Conservation (phyloP, 2,113 vertebrate genomes). For the Poeciliopsis prolifica region DNA sequence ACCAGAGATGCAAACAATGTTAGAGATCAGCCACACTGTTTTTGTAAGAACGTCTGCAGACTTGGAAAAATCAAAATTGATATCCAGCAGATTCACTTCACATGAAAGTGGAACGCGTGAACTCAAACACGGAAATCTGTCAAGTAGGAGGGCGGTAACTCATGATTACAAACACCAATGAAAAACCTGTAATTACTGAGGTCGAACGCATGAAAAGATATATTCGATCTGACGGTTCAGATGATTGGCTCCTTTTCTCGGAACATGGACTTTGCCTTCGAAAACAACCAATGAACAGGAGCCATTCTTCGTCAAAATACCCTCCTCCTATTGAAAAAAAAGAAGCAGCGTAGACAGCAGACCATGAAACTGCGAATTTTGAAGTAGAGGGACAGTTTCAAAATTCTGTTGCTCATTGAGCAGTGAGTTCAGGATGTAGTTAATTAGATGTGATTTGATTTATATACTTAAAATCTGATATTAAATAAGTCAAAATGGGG, state of each 20-base stretch:
- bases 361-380: not conserved
- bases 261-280: constrained; percentile 59
- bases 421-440: too few relatives aligned
- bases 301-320: not conserved
- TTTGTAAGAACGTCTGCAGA: not conserved
- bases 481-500: too few relatives aligned
- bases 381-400: too few relatives aligned
- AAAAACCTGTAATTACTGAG: not conserved
- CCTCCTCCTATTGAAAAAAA: not conserved
- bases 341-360: too few relatives aligned
- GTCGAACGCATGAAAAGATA: not conserved
- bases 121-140: constrained; percentile 29
- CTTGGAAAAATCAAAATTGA: not conserved
- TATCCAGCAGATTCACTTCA: not conserved
- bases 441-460: too few relatives aligned
- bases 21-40: not conserved
- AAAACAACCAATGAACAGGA: constrained; percentile 24
- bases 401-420: too few relatives aligned
- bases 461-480: too few relatives aligned
- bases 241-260: constrained; percentile 70
- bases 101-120: fast-evolving
- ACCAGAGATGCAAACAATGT: constrained; percentile 14
- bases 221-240: constrained; percentile 19
- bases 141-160: not conserved
- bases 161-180: constrained; percentile 52